Evolutionary conservation across 1,140 invertebrate species (phyloP).

Genomic region (Caerostris extrusa): DNA sequence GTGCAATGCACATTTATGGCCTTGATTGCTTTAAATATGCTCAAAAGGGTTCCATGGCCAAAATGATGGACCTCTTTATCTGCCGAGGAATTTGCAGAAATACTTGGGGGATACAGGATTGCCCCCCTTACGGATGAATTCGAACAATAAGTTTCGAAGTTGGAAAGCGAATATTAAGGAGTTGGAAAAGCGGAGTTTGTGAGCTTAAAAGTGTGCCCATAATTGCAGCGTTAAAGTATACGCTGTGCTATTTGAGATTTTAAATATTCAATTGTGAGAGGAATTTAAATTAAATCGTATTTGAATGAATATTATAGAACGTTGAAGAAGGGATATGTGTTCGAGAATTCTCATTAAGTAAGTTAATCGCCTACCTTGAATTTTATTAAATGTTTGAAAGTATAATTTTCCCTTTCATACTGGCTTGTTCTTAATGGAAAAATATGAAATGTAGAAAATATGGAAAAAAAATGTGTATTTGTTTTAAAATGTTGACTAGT

Average conservation of each 20-base stretch:
- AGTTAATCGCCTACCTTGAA: too few species aligned
- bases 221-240: not conserved
- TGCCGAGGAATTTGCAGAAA: not conserved
- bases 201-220: not conserved
- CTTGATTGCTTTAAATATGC: slow-evolving; percentile 22
- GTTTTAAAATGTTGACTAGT: too few species aligned
- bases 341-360: too few species aligned
- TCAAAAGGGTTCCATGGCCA: not conserved
- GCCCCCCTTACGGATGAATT: not conserved
- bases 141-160: not conserved
- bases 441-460: too few species aligned
- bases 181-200: not conserved
- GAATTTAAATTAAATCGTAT: not conserved
- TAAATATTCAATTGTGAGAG: not conserved
- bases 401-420: too few species aligned
- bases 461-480: too few species aligned
- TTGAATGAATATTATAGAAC: not conserved
- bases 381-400: too few species aligned
- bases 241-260: not conserved
- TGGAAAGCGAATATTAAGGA: not conserved
- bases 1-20: slow-evolving; percentile 4
- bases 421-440: too few species aligned
- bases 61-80: not conserved
- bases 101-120: slow-evolving; percentile 5
- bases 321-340: not conserved